Evolutionary conservation across 2,113 vertebrate species (phyloP).

Genomic region (Trichomycterus rosablanca): DNA sequence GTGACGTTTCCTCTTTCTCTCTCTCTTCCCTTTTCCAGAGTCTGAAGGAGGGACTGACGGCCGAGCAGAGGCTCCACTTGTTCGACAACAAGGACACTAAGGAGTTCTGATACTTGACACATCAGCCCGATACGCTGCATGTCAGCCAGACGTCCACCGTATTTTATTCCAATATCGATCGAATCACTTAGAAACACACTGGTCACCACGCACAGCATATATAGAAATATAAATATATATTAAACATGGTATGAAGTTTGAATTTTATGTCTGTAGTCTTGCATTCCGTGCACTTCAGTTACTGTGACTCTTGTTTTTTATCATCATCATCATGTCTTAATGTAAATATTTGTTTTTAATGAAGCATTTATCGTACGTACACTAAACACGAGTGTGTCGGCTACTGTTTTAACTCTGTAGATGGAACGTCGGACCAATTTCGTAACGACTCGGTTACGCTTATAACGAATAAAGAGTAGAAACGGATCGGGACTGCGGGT

Average conservation of each 20-base stretch:
- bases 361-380: constrained; percentile 60
- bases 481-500: constrained; percentile 39
- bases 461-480: constrained; percentile 48
- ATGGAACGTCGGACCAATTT: constrained; percentile 64
- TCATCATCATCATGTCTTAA: constrained; percentile 66
- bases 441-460: constrained; percentile 48
- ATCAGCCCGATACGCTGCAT: too few relatives aligned
- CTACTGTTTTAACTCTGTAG: constrained; percentile 75
- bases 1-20: neutral
- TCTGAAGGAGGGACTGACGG: constrained; percentile 75
- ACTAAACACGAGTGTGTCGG: constrained; percentile 74
- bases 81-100: constrained; percentile 76
- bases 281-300: constrained; percentile 76
- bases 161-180: constrained; percentile 67
- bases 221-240: too few relatives aligned
- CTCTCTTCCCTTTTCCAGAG: constrained; percentile 54
- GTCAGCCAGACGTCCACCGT: constrained; percentile 58
- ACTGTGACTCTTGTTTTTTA: constrained; percentile 67
- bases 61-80: constrained; percentile 75
- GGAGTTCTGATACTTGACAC: constrained; percentile 67
- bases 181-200: constrained; percentile 70
- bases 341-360: constrained; percentile 78
- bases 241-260: constrained; percentile 70
- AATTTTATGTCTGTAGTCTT: constrained; percentile 69
- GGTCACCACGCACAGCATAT: constrained; percentile 65